Evolutionary conservation across 1,140 invertebrate species (phyloP).

Genomic region (Drosophila erecta): DNA sequence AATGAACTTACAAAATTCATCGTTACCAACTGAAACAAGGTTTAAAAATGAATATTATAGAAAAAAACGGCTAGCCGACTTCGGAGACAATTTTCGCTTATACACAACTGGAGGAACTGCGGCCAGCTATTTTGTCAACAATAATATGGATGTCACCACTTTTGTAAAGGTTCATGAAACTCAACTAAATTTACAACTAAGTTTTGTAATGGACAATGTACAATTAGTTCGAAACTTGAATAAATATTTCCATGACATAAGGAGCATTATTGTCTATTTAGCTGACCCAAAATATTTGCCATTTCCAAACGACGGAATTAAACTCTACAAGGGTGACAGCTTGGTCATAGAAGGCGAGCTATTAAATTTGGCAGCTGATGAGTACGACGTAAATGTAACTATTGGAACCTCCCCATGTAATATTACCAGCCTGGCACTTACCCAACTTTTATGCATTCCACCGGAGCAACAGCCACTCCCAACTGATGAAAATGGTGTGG

Average conservation of each 20-base stretch:
- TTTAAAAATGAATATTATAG: neutral
- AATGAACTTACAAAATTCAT: conserved; percentile 2
- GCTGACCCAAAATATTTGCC: conserved; percentile 96
- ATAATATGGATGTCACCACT: conserved; percentile 61
- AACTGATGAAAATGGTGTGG: conserved; percentile 93
- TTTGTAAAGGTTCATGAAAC: conserved; percentile 85
- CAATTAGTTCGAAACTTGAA: conserved; percentile 94
- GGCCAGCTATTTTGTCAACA: conserved; percentile 35
- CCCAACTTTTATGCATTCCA: conserved; percentile 95
- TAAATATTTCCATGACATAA: conserved; percentile 92
- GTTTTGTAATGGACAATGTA: conserved; percentile 98
- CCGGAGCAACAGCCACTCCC: conserved; percentile 93
- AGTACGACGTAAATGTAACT: conserved; percentile 96
- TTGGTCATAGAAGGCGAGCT: conserved; percentile 98
- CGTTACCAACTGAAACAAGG: neutral
- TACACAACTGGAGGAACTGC: conserved; percentile 47
- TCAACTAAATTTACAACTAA: conserved; percentile 90
- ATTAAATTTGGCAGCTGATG: conserved; percentile 95
- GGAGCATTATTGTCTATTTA: conserved; percentile 93
- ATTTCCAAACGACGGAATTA: conserved; percentile 92
- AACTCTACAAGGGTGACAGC: conserved; percentile 97
- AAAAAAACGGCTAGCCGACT: conserved; percentile 15
- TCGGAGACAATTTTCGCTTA: conserved; percentile 46
- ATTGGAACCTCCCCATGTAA: conserved; percentile 95
- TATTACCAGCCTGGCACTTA: conserved; percentile 95